These are phyloP conservation scores for Conus betulinus DNA, from an alignment of 1,140 invertebrate genomes.

Conservation along the genomic window DNA sequence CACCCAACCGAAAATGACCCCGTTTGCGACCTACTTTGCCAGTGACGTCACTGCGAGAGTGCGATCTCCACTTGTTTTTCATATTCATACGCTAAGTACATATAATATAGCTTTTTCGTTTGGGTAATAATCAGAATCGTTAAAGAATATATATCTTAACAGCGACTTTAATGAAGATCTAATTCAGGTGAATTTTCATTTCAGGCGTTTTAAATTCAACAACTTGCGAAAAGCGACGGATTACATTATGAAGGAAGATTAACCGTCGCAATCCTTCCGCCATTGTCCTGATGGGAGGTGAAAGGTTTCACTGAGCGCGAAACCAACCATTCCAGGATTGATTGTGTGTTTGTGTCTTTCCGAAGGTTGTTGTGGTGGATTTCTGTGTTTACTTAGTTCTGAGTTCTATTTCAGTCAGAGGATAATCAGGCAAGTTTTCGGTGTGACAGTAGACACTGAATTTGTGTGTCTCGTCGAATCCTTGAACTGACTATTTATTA, in stretches of 20 bases:
- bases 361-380: not conserved
- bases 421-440: not conserved
- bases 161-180: not conserved
- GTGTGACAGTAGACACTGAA: not conserved
- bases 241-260: not conserved
- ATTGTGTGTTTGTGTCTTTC: not conserved
- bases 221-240: not conserved
- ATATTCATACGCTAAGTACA: not conserved
- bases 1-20: not conserved
- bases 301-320: not conserved
- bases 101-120: not conserved
- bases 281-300: constrained; percentile 9
- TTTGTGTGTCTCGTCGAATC: not conserved
- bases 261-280: not conserved
- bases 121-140: not conserved
- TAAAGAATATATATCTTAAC: not conserved
- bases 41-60: not conserved
- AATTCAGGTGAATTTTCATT: not conserved
- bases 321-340: not conserved
- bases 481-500: not conserved
- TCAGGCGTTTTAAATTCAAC: not conserved
- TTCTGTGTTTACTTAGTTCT: not conserved
- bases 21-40: not conserved
- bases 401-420: not conserved
- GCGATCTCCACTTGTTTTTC: not conserved